A percentile compares a stretch with the other conserved stretches of the same genome.
Evolutionary conservation across 2,888 invertebrate species (phyloP).

Genomic region (Sphaerophoria rueppellii): DNA sequence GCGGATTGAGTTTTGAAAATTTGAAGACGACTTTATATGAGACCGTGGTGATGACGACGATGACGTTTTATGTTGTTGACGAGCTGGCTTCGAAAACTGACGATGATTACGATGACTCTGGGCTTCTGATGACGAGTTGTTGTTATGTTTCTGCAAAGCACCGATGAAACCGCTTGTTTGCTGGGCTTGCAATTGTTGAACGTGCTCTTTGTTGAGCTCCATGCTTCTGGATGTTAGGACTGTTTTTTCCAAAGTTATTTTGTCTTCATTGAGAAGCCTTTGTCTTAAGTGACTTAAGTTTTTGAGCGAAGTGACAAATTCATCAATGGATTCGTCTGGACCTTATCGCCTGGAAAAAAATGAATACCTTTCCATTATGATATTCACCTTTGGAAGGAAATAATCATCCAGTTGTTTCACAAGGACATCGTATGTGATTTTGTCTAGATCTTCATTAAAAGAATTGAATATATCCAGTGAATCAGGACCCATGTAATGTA

Average conservation of each 20-base stretch:
- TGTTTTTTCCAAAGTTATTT: slow-evolving; percentile 52
- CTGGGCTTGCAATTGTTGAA: slow-evolving; percentile 43
- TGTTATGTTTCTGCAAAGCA: slow-evolving; percentile 10
- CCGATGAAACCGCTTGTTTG: slow-evolving; percentile 31
- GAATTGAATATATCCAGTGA: slow-evolving; percentile 44
- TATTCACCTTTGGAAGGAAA: slow-evolving; percentile 56
- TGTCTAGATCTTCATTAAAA: slow-evolving; percentile 39
- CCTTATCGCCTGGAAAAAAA: slow-evolving; percentile 48
- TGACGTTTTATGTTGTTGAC: not conserved
- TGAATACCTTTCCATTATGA: slow-evolving; percentile 48
- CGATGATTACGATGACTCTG: slow-evolving; percentile 8
- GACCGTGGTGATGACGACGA: slow-evolving; percentile 26
- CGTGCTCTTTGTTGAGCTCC: slow-evolving; percentile 55
- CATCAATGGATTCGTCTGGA: slow-evolving; percentile 35
- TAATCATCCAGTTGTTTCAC: slow-evolving; percentile 38
- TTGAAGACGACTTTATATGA: not conserved
- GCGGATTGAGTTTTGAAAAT: slow-evolving; percentile 8
- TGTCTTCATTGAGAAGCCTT: slow-evolving; percentile 66
- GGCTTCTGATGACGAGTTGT: not conserved
- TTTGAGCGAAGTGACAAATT: slow-evolving; percentile 8
- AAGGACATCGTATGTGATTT: slow-evolving; percentile 17
- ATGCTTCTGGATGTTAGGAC: slow-evolving; percentile 60
- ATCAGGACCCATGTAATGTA: slow-evolving; percentile 26
- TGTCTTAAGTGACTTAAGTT: slow-evolving; percentile 54
- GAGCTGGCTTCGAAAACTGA: not conserved